Evolutionary conservation across 1,140 invertebrate genomes (phyloP).

Genomic region (Apis cerana): DNA sequence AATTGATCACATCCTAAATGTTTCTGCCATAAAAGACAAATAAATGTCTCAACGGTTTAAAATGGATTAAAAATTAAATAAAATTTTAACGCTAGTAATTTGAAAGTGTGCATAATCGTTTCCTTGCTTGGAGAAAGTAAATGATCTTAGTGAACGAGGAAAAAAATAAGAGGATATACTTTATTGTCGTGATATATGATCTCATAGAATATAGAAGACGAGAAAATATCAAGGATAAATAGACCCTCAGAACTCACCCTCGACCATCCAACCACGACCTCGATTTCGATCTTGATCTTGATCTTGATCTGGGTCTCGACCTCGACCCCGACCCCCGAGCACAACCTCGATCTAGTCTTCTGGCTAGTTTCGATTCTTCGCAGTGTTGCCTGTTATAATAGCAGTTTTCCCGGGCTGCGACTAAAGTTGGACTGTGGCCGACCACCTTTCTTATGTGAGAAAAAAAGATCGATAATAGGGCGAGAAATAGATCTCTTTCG

Average conservation of each 20-base stretch:
- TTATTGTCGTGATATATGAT: too few species aligned
- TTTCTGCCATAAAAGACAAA: too few species aligned
- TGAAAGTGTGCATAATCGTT: too few species aligned
- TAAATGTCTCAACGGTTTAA: too few species aligned
- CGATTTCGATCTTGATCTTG: conserved; percentile 56
- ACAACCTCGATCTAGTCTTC: background rate
- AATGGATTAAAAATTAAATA: too few species aligned
- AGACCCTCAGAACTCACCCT: conserved; percentile 29
- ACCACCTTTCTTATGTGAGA: background rate
- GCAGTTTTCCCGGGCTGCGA: too few species aligned
- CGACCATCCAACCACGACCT: conserved; percentile 30
- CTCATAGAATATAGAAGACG: background rate
- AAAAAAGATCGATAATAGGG: background rate
- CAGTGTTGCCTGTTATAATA: background rate
- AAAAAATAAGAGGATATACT: too few species aligned
- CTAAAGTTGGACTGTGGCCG: too few species aligned
- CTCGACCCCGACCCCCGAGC: conserved; percentile 52
- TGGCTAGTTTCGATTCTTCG: background rate
- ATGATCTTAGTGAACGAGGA: too few species aligned
- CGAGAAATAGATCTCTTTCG: background rate
- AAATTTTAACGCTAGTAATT: too few species aligned
- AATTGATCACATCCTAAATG: too few species aligned
- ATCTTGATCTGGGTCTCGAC: conserved; percentile 47
- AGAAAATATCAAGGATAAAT: background rate
- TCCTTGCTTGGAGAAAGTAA: background rate